Conservation (phyloP, 2,888 invertebrate species). For the Scaptodrosophila latifasciaeformis region DNA sequence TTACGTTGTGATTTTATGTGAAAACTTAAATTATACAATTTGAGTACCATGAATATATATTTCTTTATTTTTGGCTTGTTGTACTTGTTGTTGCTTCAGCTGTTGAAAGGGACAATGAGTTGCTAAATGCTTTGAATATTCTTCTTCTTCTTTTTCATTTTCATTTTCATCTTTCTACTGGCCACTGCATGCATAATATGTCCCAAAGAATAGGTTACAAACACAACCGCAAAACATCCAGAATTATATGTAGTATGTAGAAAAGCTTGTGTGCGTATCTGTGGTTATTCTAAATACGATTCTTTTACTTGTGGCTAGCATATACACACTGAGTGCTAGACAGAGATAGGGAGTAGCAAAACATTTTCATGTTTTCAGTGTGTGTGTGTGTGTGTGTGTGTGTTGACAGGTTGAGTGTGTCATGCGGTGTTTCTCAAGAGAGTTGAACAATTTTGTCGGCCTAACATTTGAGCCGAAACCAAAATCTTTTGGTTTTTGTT, state of each 20-base stretch:
- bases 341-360: too few species aligned
- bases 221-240: not conserved
- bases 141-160: slow-evolving; percentile 67
- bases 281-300: too few species aligned
- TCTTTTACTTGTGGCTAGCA: not conserved
- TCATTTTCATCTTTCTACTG: slow-evolving; percentile 64
- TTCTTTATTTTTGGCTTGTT: not conserved
- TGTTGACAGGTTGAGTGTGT: slow-evolving; percentile 54
- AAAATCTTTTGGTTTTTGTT: slow-evolving; percentile 23
- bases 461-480: slow-evolving; percentile 13
- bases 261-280: slow-evolving; percentile 24
- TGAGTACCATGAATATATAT: slow-evolving; percentile 52
- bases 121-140: slow-evolving; percentile 68
- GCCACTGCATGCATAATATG: slow-evolving; percentile 64
- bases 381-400: slow-evolving; percentile 1
- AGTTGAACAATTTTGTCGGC: slow-evolving; percentile 27
- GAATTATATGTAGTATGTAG: slow-evolving; percentile 24
- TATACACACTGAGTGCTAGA: not conserved
- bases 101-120: slow-evolving; percentile 62
- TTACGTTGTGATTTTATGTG: slow-evolving; percentile 67
- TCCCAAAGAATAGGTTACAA: not conserved
- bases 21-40: slow-evolving; percentile 69
- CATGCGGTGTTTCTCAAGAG: slow-evolving; percentile 40
- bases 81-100: slow-evolving; percentile 13
- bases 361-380: not conserved